Evolutionary conservation across 1,140 invertebrate species (phyloP), one percentile per base, ranked within the genome.

Genomic region (Calycopis cecrops): DNA sequence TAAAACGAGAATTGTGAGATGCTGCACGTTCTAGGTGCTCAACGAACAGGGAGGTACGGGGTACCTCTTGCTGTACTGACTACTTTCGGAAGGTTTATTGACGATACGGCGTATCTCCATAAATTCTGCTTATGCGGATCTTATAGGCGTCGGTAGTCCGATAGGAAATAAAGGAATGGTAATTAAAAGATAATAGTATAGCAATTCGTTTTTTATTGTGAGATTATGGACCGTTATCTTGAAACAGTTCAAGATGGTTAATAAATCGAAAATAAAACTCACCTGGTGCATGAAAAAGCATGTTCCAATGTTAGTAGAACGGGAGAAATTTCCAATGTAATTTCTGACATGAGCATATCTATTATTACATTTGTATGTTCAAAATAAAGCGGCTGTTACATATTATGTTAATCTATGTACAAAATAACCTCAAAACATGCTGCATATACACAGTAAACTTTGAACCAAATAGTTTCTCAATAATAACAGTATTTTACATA

Each of bases 341-440:
- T 44, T 12, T 44, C 40, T 44, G 14, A 70, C 71, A 70, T 68
- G 69, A 74, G 70, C 62, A 75, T 73, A 79, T 72, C 77, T 76
- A 80, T 80, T 77, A 44, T 79, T 65, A 77, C 79, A 83, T 59
- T 38, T 73, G 73, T 74, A 60, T 71, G 67, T 69, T 28, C 2
- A 28, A 28, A 28, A 16, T 12, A 44, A 1, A 7, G 9, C 12
- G 12, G 3, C 37, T 38, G 37, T 38, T 14, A 16, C 14, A n/a
- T 16, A n/a, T 37, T 16, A 16, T 40, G 12, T 44, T 44, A 9
- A 16, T 44, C 16, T n/a, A 17, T 44, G 14, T 40, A 40, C 40
- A 44, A 44, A 44, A 9, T 18, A 44, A 17, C 12, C 40, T 16
- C 40, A 44, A 44, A 37, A 44, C 9, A 44, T 17, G 9, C 17